Base-by-base conservation (phyloP, 2,888 invertebrate species). In the Plemyria rubiginata region DNA sequence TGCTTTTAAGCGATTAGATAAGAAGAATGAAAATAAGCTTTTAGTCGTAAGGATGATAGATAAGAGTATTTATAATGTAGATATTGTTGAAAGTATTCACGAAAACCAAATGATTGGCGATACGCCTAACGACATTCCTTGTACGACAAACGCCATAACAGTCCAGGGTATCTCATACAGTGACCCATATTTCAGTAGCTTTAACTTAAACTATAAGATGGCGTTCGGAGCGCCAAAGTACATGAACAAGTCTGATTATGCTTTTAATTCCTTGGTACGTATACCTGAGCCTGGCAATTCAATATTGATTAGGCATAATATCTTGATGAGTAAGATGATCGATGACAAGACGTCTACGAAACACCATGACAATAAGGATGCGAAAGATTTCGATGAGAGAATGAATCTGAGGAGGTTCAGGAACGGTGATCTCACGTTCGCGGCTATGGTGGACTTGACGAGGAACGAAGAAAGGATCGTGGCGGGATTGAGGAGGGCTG, bases 241-340 rank as follows among this genome's bases (percentile, higher is more conserved):
- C 90, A 90, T 91, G 90, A 92, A 93, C 92, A 93, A 93, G 93
- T 93, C 93, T 93, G 93, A 93, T 93, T 93, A 93, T 92, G 93
- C 93, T 93, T 93, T 93, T 93, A 93, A 93, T 91, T 88, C 92
- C 89, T 92, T 91, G 88, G 92, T 92, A 93, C 91, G 88, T 93
- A 89, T 88, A 90, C 86, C 84, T 86, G 92, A 91, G 88, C 88
- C 89, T 90, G 88, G 87, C 86, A 85, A 90, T 65, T 63, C 65
- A 59, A 54, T 65, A 57, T 60, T 64, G 68, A 68, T 55, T 61
- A 70, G 70, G 65, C 70, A 68, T 67, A 71, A 68, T 67, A 71
- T 62, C 65, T 61, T 49, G 65, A 64, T 62, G 65, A 63, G 49
- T 49, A 54, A 54, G 48, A 54, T 46, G 55, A 45, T 62, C 78